phyloP scores from a whole-genome alignment of 2,888 invertebrate species.

The Sarcophaga carnaria region DNA sequence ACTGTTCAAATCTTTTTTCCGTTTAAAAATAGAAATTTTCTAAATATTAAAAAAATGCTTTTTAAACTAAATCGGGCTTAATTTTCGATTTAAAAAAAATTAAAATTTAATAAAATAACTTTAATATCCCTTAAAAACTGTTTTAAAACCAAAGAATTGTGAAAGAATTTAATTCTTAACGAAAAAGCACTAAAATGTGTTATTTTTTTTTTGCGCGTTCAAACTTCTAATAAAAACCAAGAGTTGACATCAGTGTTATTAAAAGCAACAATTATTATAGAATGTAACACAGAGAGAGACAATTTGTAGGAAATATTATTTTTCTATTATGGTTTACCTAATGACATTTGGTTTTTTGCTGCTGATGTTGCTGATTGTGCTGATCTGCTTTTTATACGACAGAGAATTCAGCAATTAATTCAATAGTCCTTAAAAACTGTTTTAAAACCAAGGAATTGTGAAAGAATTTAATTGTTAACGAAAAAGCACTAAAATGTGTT shows the following conservation, averaged over 20 bases:
- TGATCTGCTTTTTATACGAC: neutral
- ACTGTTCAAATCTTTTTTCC: no score
- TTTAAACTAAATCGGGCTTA: no score
- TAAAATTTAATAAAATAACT: no score
- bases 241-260: neutral
- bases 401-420: neutral
- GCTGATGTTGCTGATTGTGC: neutral
- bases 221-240: neutral
- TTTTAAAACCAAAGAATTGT: no score
- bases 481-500: neutral
- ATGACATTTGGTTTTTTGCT: conserved; percentile 53
- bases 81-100: no score
- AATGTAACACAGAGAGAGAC: neutral
- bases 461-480: neutral
- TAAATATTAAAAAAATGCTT: no score
- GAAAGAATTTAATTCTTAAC: neutral
- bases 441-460: no score
- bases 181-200: neutral
- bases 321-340: conserved; percentile 2
- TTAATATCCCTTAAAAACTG: no score
- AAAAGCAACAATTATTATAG: conserved; percentile 22
- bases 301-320: conserved; percentile 30
- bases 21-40: no score
- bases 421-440: no score
- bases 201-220: neutral